Percentiles rank a stretch among this genome's conserved stretches.
Conservation (phyloP, 2,888 invertebrate genomes). For the Nomada flava region DNA sequence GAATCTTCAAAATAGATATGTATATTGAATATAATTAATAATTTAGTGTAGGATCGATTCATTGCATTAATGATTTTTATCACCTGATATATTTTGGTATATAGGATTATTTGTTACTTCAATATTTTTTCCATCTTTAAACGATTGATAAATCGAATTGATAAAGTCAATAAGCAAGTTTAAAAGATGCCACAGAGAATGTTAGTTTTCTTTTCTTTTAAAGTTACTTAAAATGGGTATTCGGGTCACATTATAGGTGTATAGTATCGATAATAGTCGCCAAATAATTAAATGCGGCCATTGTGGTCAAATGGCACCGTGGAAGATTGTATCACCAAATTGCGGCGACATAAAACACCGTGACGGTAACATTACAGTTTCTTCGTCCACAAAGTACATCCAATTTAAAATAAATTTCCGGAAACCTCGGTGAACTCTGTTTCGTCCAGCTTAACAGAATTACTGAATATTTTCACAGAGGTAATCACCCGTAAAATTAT, state of each 20-base stretch:
- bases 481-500: slow-evolving; percentile 54
- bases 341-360: slow-evolving; percentile 29
- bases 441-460: slow-evolving; percentile 42
- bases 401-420: slow-evolving; percentile 58
- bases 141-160: too few species aligned
- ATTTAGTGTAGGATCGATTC: too few species aligned
- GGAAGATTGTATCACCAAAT: slow-evolving; percentile 32
- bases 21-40: too few species aligned
- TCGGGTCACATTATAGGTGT: neutral
- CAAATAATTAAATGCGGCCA: slow-evolving; percentile 23
- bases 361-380: slow-evolving; percentile 28
- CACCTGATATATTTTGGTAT: too few species aligned
- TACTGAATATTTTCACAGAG: slow-evolving; percentile 51
- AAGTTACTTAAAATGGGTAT: neutral
- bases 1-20: too few species aligned
- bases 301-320: slow-evolving; percentile 9
- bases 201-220: neutral
- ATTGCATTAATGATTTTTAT: too few species aligned
- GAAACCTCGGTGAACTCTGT: slow-evolving; percentile 39
- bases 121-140: too few species aligned
- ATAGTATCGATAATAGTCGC: neutral
- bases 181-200: too few species aligned
- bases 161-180: too few species aligned
- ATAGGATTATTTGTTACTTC: too few species aligned
- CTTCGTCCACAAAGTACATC: slow-evolving; percentile 42